Evolutionary conservation across 2,113 vertebrate species (phyloP).

Genomic region (Serinus canaria): DNA sequence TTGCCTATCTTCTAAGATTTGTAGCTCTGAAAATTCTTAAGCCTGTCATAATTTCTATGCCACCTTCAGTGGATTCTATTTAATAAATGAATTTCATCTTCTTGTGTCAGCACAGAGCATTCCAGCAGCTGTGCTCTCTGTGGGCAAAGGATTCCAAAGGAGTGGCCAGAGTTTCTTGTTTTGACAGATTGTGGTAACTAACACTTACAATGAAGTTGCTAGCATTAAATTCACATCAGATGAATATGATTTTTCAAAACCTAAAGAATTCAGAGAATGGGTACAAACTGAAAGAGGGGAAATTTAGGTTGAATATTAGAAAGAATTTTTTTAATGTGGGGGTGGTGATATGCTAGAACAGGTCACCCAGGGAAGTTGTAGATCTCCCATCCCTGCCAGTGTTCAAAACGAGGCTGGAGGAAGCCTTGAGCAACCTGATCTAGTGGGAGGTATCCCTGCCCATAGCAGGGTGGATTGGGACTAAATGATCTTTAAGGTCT

Average conservation of each 20-base stretch:
- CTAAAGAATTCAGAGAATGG: not conserved
- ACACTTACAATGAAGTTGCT: not conserved
- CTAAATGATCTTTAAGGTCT: no score
- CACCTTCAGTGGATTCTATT: not conserved
- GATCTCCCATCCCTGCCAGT: not conserved
- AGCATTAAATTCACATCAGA: not conserved
- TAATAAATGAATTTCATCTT: not conserved
- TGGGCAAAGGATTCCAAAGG: not conserved
- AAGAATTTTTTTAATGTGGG: not conserved
- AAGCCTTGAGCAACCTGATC: not conserved
- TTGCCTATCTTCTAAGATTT: not conserved
- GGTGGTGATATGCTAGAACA: not conserved
- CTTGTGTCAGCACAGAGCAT: not conserved
- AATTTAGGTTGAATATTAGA: not conserved
- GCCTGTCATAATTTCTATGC: not conserved
- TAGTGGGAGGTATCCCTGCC: not conserved
- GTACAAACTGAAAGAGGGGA: not conserved
- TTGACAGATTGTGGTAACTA: not conserved
- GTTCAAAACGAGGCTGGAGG: not conserved
- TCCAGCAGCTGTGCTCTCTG: not conserved
- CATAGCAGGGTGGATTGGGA: not conserved
- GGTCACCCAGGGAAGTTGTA: rapidly evolving
- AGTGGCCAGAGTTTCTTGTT: not conserved
- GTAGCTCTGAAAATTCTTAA: not conserved
- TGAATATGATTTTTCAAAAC: not conserved